Conservation (phyloP, 2,888 invertebrate species). For the Unio delphinus region DNA sequence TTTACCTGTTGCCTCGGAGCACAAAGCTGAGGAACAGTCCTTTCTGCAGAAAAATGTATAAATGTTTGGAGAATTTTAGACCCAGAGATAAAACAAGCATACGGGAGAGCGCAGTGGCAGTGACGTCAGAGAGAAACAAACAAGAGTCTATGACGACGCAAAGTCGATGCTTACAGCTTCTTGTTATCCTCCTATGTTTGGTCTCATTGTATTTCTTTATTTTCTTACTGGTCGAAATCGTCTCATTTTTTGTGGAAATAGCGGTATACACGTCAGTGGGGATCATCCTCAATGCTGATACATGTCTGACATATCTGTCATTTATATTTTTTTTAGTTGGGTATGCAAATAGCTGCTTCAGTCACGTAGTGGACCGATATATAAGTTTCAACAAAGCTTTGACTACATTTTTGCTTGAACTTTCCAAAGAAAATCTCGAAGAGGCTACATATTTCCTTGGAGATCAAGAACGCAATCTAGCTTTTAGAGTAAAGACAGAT, state of each 20-base stretch:
- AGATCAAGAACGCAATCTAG: slow-evolving; percentile 51
- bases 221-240: slow-evolving; percentile 58
- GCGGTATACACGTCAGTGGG: slow-evolving; percentile 63
- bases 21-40: slow-evolving; percentile 1
- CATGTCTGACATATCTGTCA: slow-evolving; percentile 56
- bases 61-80: slow-evolving; percentile 4
- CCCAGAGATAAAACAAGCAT: slow-evolving; percentile 12
- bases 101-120: slow-evolving; percentile 23
- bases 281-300: slow-evolving; percentile 60
- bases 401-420: slow-evolving; percentile 38
- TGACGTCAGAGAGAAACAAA: slow-evolving; percentile 29
- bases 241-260: slow-evolving; percentile 63
- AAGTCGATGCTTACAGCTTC: slow-evolving; percentile 29
- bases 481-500: slow-evolving; percentile 51
- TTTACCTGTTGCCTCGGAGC: slow-evolving; percentile 41
- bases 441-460: slow-evolving; percentile 7
- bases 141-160: slow-evolving; percentile 11
- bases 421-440: slow-evolving; percentile 32
- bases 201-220: slow-evolving; percentile 53
- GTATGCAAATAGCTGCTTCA: slow-evolving; percentile 62
- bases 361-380: slow-evolving; percentile 58
- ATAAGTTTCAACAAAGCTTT: slow-evolving; percentile 60
- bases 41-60: slow-evolving; percentile 4
- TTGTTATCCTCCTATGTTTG: slow-evolving; percentile 45
- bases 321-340: slow-evolving; percentile 52